Percentiles rank a stretch among this genome's conserved stretches.
Conservation (phyloP, 2,113 vertebrate species). For the Pleuronectes platessa region DNA sequence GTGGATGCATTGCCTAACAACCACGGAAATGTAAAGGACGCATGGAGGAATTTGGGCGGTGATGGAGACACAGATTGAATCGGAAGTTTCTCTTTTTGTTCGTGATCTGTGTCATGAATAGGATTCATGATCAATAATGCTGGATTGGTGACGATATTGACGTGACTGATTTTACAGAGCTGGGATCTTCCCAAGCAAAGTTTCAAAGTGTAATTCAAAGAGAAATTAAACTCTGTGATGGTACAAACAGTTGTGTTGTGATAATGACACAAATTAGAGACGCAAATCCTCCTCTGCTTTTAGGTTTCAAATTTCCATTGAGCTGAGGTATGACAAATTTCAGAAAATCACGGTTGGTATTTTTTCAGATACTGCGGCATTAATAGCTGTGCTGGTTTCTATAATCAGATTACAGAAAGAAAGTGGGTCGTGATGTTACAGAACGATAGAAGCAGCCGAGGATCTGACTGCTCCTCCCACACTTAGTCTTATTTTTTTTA, state of each 20-base stretch:
- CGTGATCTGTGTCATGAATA: too few relatives aligned
- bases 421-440: slow-evolving; percentile 56
- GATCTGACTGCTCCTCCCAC: slow-evolving; percentile 34
- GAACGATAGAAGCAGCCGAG: slow-evolving; percentile 23
- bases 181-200: too few relatives aligned
- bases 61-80: too few relatives aligned
- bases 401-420: neutral
- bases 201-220: neutral
- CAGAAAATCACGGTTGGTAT: slow-evolving; percentile 19
- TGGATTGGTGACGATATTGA: too few relatives aligned
- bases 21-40: too few relatives aligned
- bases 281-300: neutral
- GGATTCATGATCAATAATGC: too few relatives aligned
- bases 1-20: too few relatives aligned
- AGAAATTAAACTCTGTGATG: neutral
- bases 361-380: slow-evolving; percentile 4
- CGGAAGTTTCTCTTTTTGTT: too few relatives aligned
- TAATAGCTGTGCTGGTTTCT: neutral
- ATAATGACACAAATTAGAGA: slow-evolving; percentile 7
- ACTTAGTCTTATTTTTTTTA: neutral
- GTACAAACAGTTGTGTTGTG: neutral
- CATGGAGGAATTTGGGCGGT: too few relatives aligned
- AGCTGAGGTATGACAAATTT: slow-evolving; percentile 6
- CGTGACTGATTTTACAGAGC: too few relatives aligned
- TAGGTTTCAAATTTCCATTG: neutral